Base-by-base conservation (phyloP, 2,888 invertebrate genomes). In the Lasioglossum lativentre region DNA sequence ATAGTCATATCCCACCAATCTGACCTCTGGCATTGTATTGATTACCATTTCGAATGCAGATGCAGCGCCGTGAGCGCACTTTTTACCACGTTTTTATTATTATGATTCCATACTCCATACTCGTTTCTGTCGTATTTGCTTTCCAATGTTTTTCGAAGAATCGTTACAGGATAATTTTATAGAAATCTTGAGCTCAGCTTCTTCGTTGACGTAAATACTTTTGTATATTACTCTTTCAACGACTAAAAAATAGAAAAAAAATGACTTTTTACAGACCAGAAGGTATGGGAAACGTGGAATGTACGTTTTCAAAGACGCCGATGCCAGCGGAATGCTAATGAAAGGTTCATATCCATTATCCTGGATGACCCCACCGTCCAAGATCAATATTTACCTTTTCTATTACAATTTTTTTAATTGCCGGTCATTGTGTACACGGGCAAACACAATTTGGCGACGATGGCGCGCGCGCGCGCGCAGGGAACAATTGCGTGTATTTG, bases 401-500 rank as follows among this genome's bases (percentile, higher is more conserved):
- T 40, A 70, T 70, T 70, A 70, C 38, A 70, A 38, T 40, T 70
- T 70, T 68, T 70, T 40, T n/a, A 38, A n/a, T 70, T 40, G 70
- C 38, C 40, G 30, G 27, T 30, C 63, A 63, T 63, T 70, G 40
- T 70, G 23, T 40, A 4, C 40, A 6, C 40, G 40, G n/a, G 12
- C 70, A 40, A 70, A 70, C 40, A 70, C 38, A 40, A 70, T 70
- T 40, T 70, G 38, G 38, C 38, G 38, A 70, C 12, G 40, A n/a
- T n/a, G n/a, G n/a, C n/a, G n/a, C n/a, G n/a, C n/a, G n/a, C n/a
- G n/a, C n/a, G 68, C 34, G 34, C 66, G 34, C 75, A 6, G 6
- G 2, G 40, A 47, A 75, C 59, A 80, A 80, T 80, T 71, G 71
- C 34, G 30, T 8, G 23, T 66, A 80, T 75, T 83, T 75, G 47